Evolutionary conservation across 2,888 invertebrate species (phyloP).

Genomic region (Barypeithes pellucidus): DNA sequence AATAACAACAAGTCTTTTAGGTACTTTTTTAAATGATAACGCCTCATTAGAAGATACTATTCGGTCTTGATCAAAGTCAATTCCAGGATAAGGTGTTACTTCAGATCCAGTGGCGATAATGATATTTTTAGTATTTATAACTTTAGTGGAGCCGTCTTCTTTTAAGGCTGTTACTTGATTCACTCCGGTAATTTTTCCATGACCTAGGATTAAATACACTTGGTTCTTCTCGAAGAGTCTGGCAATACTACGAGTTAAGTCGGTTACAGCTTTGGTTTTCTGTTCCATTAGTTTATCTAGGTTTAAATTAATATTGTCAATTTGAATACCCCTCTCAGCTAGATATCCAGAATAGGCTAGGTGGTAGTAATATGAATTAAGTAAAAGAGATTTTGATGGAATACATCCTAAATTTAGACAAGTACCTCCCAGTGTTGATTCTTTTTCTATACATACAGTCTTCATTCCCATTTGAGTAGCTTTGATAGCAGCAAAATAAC

Average conservation of each 20-base stretch:
- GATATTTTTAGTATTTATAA: constrained; percentile 95
- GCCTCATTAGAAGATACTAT: constrained; percentile 99
- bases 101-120: constrained; percentile 98
- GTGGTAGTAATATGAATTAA: constrained; percentile 97
- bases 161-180: constrained; percentile 93
- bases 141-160: constrained; percentile 83
- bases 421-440: constrained; percentile 95
- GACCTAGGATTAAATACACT: constrained; percentile 84
- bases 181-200: constrained; percentile 90
- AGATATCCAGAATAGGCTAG: constrained; percentile 93
- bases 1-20: constrained; percentile 94
- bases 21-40: constrained; percentile 88
- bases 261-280: constrained; percentile 91
- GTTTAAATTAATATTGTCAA: constrained; percentile 77
- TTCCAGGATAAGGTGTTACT: constrained; percentile 95
- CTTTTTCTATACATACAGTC: constrained; percentile 97
- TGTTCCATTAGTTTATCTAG: constrained; percentile 89
- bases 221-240: constrained; percentile 98
- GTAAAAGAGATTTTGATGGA: constrained; percentile 96
- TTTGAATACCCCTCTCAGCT: constrained; percentile 83
- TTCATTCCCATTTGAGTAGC: constrained; percentile 98
- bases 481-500: constrained; percentile 99
- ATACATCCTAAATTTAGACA: constrained; percentile 99
- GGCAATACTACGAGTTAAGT: constrained; percentile 95
- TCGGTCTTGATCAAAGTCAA: constrained; percentile 92